These are phyloP conservation scores for Rhinella marina DNA, from an alignment of 2,797 vertebrate genomes.

Conservation along the genomic window DNA sequence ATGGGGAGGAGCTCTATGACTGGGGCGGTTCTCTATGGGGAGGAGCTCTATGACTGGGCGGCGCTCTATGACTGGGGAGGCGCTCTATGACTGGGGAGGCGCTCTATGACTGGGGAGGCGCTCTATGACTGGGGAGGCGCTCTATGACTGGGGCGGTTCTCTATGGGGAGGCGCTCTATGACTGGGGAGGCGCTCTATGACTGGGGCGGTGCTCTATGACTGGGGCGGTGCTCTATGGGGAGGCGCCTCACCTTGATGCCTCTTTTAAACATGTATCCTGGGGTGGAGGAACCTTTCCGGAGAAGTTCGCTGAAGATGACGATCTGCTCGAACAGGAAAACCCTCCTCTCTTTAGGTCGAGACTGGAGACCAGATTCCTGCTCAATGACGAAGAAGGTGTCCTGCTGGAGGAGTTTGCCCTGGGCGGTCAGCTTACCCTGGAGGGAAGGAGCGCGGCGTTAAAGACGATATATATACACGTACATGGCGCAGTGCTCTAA, in stretches of 20 bases:
- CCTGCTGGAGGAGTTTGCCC: conserved; percentile 96
- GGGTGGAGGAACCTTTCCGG: conserved; percentile 92
- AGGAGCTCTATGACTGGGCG: too few species aligned
- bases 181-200: not conserved
- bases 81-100: not conserved
- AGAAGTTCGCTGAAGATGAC: conserved; percentile 98
- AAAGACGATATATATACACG: not conserved
- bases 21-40: too few species aligned
- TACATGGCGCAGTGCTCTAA: not conserved
- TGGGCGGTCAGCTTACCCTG: conserved; percentile 96
- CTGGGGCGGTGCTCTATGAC: not conserved
- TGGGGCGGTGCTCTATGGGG: not conserved
- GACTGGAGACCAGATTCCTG: conserved; percentile 90
- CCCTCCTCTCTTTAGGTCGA: conserved; percentile 92
- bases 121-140: not conserved
- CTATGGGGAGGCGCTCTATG: not conserved
- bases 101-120: not conserved
- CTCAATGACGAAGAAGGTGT: conserved; percentile 95
- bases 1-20: not conserved
- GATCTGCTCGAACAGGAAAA: conserved; percentile 98
- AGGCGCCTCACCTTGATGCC: conserved; percentile 89
- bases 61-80: not conserved
- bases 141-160: not conserved
- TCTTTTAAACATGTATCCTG: conserved; percentile 95
- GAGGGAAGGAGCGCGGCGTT: not conserved